Evolutionary conservation across 2,113 vertebrate species (phyloP), one percentile per base, ranked within the genome.

Genomic region (Spheniscus mendiculus): DNA sequence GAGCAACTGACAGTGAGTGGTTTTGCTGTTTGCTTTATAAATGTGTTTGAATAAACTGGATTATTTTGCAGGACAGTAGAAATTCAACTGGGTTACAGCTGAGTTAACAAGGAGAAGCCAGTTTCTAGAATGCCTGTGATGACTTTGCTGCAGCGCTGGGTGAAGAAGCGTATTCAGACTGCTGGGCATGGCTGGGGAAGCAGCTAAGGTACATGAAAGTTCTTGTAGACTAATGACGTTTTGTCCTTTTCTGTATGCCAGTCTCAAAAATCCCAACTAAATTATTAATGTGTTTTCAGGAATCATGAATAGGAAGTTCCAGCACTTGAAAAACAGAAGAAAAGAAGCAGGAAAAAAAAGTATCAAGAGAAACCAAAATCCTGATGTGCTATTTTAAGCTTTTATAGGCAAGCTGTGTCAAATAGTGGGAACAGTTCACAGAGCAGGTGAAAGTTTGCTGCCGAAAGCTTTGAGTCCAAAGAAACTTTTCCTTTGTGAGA

Each of bases 1-100:
- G 97, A 98, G 90, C 94, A 95, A 97, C 97, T 98, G 98, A 99
- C 98, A 98, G 98, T 98, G 97, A 98, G 98, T 98, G 98, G 98
- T 92, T 98, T 98, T 89, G 93, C 76, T 91, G 89, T 92, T 97
- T 97, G 92, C 94, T 97, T 97, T 95, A 85, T 63, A 97, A 98
- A 96, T 77, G 81, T 66, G 62, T 95, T 85, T 94, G 96, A 96
- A 98, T 93, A 95, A 97, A 96, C 5, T 11, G 56, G 58, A 92
- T 86, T 93, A 82, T 84, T 96, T 87, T 80, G 77, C 89, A 96
- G 95, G 93, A 52, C 25, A 15, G 89, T 56, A 61, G 78, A 95
- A 97, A 97, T 90, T 82, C 94, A 90, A 30, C 80, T 84, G 67
- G 74, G 90, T 93, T 94, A 84, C 93, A 95, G 59, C n/a, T 29